Conservation (phyloP, 2,888 invertebrate species). For the Lepetodrilus schrolli region DNA sequence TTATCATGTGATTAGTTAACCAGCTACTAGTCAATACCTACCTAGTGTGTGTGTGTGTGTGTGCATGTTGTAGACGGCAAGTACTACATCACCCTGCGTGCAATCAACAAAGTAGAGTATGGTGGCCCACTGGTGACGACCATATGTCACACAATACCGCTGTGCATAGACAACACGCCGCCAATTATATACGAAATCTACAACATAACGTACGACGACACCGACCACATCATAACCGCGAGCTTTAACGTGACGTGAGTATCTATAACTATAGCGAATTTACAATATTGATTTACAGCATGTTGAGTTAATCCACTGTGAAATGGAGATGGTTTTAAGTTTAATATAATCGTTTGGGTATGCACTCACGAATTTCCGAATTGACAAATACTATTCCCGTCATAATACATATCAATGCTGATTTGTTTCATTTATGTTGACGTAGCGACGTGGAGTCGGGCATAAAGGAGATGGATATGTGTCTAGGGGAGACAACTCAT, state of each 20-base stretch:
- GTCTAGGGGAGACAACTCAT: constrained; percentile 53
- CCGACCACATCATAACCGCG: constrained; percentile 41
- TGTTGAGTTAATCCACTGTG: no score
- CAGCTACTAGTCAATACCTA: no score
- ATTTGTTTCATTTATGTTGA: not conserved
- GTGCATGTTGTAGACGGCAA: constrained; percentile 53
- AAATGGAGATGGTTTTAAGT: no score
- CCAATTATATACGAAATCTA: constrained; percentile 58
- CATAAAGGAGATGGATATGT: constrained; percentile 45
- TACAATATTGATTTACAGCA: no score
- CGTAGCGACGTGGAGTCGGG: constrained; percentile 59
- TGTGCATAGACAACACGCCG: constrained; percentile 56
- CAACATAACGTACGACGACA: constrained; percentile 59
- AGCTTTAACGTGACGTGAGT: constrained; percentile 59
- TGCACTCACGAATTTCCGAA: no score
- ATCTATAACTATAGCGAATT: no score
- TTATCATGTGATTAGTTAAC: no score
- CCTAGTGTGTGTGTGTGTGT: no score
- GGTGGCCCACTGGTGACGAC: constrained; percentile 60
- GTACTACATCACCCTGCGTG: constrained; percentile 57
- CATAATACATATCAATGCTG: not conserved
- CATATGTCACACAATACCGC: constrained; percentile 60
- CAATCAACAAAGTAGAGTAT: constrained; percentile 60
- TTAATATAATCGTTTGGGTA: no score
- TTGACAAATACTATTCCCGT: no score